Conservation (phyloP, 1,140 invertebrate species). For the Cryptotermes secundus region DNA sequence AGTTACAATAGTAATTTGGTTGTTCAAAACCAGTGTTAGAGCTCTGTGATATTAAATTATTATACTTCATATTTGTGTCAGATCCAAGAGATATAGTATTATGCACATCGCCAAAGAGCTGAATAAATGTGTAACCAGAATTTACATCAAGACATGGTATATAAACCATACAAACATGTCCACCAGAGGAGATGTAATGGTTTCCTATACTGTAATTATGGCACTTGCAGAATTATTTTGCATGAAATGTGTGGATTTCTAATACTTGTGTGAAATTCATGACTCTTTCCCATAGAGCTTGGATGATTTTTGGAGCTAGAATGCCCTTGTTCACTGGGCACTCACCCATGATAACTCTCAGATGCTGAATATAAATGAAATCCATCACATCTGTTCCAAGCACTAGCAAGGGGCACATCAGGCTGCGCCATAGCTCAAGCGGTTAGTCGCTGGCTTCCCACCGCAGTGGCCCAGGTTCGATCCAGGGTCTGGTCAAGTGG, state of each 20-base stretch:
- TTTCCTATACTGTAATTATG: background rate
- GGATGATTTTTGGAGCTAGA: too few relatives aligned
- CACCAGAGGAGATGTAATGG: background rate
- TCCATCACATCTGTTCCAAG: too few relatives aligned
- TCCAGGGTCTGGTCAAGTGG: too few relatives aligned
- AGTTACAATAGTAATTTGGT: too few relatives aligned
- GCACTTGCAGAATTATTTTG: too few relatives aligned
- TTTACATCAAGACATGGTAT: background rate
- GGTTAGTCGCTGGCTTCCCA: too few relatives aligned
- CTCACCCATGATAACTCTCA: too few relatives aligned
- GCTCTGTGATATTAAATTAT: background rate
- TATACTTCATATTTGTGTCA: background rate
- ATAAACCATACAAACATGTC: background rate
- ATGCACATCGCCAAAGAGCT: background rate
- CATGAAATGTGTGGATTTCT: background rate
- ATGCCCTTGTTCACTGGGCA: too few relatives aligned
- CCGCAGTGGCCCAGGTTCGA: too few relatives aligned
- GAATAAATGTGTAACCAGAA: background rate
- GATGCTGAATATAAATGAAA: too few relatives aligned
- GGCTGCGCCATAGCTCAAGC: too few relatives aligned
- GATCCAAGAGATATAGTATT: background rate
- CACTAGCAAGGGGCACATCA: too few relatives aligned
- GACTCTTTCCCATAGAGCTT: background rate
- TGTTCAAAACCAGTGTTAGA: background rate
- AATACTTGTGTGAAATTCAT: background rate